Conservation (phyloP, 1,140 invertebrate genomes). For the Zaprionus capensis region DNA sequence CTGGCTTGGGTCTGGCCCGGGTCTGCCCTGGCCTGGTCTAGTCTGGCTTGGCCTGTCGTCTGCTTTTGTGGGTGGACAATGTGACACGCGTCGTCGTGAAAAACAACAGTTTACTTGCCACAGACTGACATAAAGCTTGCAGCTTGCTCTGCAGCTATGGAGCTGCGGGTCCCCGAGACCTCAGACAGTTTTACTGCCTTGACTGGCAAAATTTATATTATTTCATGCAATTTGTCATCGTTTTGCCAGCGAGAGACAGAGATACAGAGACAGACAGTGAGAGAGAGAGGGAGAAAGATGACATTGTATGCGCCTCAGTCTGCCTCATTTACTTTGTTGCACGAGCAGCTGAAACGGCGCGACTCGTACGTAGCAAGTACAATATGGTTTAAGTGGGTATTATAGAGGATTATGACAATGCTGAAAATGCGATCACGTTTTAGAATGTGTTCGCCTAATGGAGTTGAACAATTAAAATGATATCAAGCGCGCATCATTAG, state of each 20-base stretch:
- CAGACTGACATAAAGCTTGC: conserved; percentile 45
- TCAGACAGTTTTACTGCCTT: conserved; percentile 79
- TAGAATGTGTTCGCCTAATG: conserved; percentile 35
- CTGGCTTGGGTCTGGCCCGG: background rate
- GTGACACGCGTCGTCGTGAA: conserved; percentile 81
- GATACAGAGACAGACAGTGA: background rate
- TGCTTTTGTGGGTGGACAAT: conserved; percentile 80
- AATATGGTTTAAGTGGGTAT: conserved; percentile 32
- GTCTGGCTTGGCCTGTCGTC: conserved; percentile 66
- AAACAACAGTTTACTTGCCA: conserved; percentile 81
- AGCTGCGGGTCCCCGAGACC: conserved; percentile 35
- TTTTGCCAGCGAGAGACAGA: conserved; percentile 62
- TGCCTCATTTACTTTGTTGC: conserved; percentile 48
- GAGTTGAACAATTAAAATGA: conserved; percentile 46
- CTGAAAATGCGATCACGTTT: conserved; percentile 43
- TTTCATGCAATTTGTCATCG: conserved; percentile 82
- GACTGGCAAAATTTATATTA: conserved; percentile 80
- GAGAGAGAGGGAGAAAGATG: conserved; percentile 56
- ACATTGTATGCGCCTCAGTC: conserved; percentile 52
- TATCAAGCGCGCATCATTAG: conserved; percentile 42
- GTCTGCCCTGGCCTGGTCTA: background rate
- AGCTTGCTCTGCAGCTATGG: conserved; percentile 15
- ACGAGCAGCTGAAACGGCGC: conserved; percentile 6
- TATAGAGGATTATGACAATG: conserved; percentile 36
- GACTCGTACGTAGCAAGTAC: background rate